phyloP scores from a whole-genome alignment of 1,140 invertebrate genomes.

The Drosophila watanabei region DNA sequence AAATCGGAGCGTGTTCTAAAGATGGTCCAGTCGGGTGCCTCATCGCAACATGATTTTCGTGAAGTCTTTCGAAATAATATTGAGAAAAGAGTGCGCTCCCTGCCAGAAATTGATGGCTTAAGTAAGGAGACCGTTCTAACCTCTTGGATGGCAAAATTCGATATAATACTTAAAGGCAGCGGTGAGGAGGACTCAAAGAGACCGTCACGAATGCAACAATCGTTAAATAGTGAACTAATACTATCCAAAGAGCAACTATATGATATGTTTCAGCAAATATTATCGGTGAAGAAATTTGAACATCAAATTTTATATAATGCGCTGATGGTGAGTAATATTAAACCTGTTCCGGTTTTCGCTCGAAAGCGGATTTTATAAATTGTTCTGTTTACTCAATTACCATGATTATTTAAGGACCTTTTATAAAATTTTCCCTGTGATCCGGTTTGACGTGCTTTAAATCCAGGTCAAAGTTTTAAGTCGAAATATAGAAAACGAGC shows the following conservation, averaged over 20 bases:
- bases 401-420: no score
- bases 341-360: no score
- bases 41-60: conserved; percentile 98
- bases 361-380: no score
- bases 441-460: no score
- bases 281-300: conserved; percentile 99
- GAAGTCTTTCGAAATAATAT: conserved; percentile 99
- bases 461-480: no score
- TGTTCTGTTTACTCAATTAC: no score
- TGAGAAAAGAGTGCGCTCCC: conserved; percentile 97
- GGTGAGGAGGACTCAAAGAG: conserved; percentile 95
- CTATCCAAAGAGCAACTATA: conserved; percentile 98
- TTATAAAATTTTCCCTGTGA: no score
- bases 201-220: conserved; percentile 94
- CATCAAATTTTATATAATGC: conserved; percentile 99
- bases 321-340: conserved; percentile 90
- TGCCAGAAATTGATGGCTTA: conserved; percentile 99
- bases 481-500: no score
- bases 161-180: conserved; percentile 98
- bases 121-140: conserved; percentile 99
- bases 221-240: conserved; percentile 95
- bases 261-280: conserved; percentile 99
- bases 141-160: conserved; percentile 99
- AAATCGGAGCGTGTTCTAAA: conserved; percentile 97
- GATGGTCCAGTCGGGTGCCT: conserved; percentile 98